These are phyloP conservation scores for Meriones psammophilus DNA, from an alignment of 2,797 vertebrate genomes.

Conservation along the genomic window DNA sequence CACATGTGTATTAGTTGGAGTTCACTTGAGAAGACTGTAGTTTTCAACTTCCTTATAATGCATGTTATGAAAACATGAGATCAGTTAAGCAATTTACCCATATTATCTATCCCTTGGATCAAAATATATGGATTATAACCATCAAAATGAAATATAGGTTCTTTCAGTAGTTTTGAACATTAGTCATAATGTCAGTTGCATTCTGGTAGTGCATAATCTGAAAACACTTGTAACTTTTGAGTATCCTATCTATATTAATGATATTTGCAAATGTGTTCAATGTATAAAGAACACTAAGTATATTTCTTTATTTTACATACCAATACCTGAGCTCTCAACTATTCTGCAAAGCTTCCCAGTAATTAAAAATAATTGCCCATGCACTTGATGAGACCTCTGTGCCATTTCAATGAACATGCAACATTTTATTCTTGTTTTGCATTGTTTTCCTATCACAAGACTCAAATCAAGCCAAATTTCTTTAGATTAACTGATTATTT, in stretches of 20 bases:
- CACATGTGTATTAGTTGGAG: background rate
- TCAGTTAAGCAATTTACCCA: background rate
- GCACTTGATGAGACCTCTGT: background rate
- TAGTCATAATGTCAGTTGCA: background rate
- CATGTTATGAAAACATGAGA: background rate
- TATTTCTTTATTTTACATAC: background rate
- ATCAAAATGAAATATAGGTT: constrained; percentile 15
- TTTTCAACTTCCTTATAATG: background rate
- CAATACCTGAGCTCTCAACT: background rate
- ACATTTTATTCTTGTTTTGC: background rate
- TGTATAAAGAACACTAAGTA: background rate
- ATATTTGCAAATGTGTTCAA: background rate
- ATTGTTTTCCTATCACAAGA: background rate
- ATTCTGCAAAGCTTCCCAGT: background rate
- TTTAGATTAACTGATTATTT: background rate
- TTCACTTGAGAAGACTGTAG: background rate
- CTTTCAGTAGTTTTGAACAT: background rate
- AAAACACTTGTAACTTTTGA: constrained; percentile 49
- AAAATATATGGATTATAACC: constrained; percentile 18
- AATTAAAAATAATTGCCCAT: background rate
- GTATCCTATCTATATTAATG: background rate
- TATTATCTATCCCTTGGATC: background rate
- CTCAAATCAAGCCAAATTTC: background rate
- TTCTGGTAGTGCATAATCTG: background rate
- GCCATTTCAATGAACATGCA: background rate